These are phyloP conservation scores for Ectobius pallidus DNA, from an alignment of 2,888 invertebrate species.

Conservation along the genomic window DNA sequence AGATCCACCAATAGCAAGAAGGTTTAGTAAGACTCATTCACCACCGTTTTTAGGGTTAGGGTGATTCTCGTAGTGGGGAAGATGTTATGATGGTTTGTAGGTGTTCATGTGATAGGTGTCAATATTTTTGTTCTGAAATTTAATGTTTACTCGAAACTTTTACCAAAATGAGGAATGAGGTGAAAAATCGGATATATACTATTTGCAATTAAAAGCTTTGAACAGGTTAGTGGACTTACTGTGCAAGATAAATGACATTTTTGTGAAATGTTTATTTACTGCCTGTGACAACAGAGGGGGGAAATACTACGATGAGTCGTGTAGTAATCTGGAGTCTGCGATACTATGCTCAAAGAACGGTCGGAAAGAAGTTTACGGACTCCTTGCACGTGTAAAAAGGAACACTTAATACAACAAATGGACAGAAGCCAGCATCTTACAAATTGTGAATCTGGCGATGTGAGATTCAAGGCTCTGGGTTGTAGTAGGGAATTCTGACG, in stretches of 20 bases:
- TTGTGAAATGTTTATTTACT: conserved; percentile 42
- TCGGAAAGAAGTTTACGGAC: neutral
- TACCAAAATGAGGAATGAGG: neutral
- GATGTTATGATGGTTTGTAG: conserved; percentile 41
- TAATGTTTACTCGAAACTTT: conserved; percentile 4
- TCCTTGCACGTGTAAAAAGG: neutral
- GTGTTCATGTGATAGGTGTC: conserved; percentile 43
- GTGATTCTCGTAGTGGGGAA: conserved; percentile 38
- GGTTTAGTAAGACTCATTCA: conserved; percentile 37
- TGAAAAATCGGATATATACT: neutral
- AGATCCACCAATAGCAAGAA: conserved; percentile 36
- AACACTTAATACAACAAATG: too few relatives aligned
- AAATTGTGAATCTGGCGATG: too few relatives aligned
- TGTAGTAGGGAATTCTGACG: conserved; percentile 1
- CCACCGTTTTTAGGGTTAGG: conserved; percentile 42
- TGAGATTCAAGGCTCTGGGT: neutral
- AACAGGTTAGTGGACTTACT: conserved; percentile 19
- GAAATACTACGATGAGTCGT: conserved; percentile 42
- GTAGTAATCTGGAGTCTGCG: conserved; percentile 19
- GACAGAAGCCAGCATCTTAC: too few relatives aligned
- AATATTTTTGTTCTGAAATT: conserved; percentile 39
- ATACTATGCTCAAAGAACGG: conserved; percentile 7
- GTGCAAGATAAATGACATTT: conserved; percentile 30
- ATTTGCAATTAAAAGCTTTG: neutral
- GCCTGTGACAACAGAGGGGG: conserved; percentile 40